A percentile compares a stretch with the other conserved stretches of the same genome.
Conservation (phyloP, 2,888 invertebrate species). For the Stenodera caucasica region DNA sequence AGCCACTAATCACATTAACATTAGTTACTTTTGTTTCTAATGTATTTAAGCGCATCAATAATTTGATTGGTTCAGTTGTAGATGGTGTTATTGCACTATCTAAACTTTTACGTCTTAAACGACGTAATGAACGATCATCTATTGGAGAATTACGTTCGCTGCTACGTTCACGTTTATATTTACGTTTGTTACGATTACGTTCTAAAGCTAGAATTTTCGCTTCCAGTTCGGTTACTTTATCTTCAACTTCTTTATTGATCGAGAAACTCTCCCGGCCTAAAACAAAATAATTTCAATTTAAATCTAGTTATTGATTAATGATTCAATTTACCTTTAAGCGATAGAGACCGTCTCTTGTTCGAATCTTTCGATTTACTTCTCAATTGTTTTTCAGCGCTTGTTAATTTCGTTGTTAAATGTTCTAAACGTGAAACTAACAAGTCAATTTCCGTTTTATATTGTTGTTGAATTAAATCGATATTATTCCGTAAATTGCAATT, state of each 20-base stretch:
- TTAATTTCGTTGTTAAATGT: constrained; percentile 79
- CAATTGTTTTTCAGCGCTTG: constrained; percentile 79
- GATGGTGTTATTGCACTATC: constrained; percentile 69
- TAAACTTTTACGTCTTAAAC: constrained; percentile 72
- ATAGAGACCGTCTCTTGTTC: constrained; percentile 76
- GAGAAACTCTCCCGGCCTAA: constrained; percentile 71
- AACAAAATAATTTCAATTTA: too few relatives aligned
- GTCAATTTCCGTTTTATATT: constrained; percentile 71
- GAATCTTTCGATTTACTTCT: constrained; percentile 80
- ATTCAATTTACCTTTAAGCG: constrained; percentile 73
- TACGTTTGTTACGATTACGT: constrained; percentile 52
- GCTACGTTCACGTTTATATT: constrained; percentile 58
- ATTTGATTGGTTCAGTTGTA: constrained; percentile 79
- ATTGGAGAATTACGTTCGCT: constrained; percentile 50
- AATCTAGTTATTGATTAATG: too few relatives aligned
- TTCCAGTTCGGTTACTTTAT: constrained; percentile 79
- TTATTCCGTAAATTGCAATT: constrained; percentile 75
- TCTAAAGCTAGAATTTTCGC: constrained; percentile 73
- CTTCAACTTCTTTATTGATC: constrained; percentile 81
- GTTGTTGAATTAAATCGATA: constrained; percentile 65
- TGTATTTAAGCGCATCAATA: constrained; percentile 73
- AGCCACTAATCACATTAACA: constrained; percentile 63
- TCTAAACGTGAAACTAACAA: constrained; percentile 82
- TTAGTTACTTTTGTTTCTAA: constrained; percentile 77
- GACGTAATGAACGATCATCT: constrained; percentile 47